Evolutionary conservation across 1,140 invertebrate genomes (phyloP), one percentile per base, ranked within the genome.

Genomic region (Heterodera schachtii): DNA sequence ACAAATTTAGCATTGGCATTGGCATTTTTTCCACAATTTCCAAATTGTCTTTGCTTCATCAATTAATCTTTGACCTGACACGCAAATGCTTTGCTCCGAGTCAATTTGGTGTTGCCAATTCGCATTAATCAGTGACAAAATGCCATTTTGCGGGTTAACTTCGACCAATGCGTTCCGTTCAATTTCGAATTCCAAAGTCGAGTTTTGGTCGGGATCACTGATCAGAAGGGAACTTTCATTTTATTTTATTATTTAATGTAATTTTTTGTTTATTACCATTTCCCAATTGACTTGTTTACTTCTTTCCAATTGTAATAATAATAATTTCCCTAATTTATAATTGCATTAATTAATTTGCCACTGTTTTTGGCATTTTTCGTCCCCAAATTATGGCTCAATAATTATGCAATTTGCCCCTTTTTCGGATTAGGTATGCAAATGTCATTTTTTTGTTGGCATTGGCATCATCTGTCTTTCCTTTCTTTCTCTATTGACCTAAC

Each of bases 101-200:
- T 95, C 92, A 88, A 96, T 94, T 0, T 96, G 95, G 8, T 98
- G 95, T 91, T 98, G 98, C 5, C 96, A 98, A 90, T 98, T 96
- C 2, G 69, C 79, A 60, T 85, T 82, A 19, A 41, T 9, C 9
- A 90, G 80, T 21, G 49, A 52, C 21, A 89, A 69, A 66, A 73
- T 81, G 6, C 88, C 88, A 43, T 75, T 84, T 52, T 73, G 80
- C 49, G 84, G 79, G 21, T 89, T 86, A 2, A 90, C 87, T 8
- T 74, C 73, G 3, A 89, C 46, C 52, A 89, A 47, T n/a, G 88
- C 84, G 73, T 90, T 90, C 21, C 80, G 79, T 46, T 86, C 87
- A 43, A 90, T 79, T 60, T 74, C 88, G 60, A 86, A 89, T 71
- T 88, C 86, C 9, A 89, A 81, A 41, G 88, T 90, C 31, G 87